These are phyloP conservation scores for Leucoptera coffeella DNA, from an alignment of 2,888 invertebrate genomes.

Conservation along the genomic window DNA sequence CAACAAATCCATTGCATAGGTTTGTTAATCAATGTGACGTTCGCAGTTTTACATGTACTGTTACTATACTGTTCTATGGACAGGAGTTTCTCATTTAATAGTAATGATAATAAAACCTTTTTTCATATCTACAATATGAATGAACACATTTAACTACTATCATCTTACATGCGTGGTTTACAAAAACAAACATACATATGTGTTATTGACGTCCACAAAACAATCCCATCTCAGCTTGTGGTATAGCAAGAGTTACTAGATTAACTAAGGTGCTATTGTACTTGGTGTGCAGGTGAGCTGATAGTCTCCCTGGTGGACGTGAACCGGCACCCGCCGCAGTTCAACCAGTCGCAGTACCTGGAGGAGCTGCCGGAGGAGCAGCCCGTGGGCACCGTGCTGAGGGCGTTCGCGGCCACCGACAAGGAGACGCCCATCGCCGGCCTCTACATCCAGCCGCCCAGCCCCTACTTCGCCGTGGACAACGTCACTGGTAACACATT, in stretches of 20 bases:
- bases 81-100: too few relatives aligned
- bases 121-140: too few relatives aligned
- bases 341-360: slow-evolving; percentile 33
- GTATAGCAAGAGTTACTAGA: too few relatives aligned
- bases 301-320: slow-evolving; percentile 66
- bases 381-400: slow-evolving; percentile 69
- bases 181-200: too few relatives aligned
- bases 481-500: slow-evolving; percentile 70
- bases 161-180: too few relatives aligned
- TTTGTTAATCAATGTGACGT: neutral
- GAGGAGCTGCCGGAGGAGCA: slow-evolving; percentile 70
- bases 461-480: slow-evolving; percentile 73
- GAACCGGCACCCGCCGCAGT: slow-evolving; percentile 59
- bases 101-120: too few relatives aligned
- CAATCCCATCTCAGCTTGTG: too few relatives aligned
- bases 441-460: slow-evolving; percentile 64
- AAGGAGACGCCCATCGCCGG: slow-evolving; percentile 76
- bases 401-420: slow-evolving; percentile 73
- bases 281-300: slow-evolving; percentile 53
- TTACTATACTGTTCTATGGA: slow-evolving; percentile 1
- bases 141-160: too few relatives aligned
- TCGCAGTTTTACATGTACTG: neutral
- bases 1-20: neutral
- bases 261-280: too few relatives aligned
- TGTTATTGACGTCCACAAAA: too few relatives aligned